phyloP scores from a whole-genome alignment of 2,113 vertebrate species.

The Colossoma macropomum region DNA sequence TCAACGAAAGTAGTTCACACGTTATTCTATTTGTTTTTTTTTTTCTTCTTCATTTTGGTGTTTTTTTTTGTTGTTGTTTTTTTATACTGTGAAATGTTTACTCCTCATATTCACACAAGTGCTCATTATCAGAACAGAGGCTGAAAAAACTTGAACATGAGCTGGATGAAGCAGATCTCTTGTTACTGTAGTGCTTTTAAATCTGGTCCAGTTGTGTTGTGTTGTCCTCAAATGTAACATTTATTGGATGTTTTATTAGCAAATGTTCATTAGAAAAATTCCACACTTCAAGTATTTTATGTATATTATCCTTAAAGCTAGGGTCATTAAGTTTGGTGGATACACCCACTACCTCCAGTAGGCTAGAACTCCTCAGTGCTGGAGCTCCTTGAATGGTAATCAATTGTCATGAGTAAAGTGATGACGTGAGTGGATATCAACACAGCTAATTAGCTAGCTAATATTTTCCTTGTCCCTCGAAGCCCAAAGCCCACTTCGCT shows the following conservation, averaged over 20 bases:
- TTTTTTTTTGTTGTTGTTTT: background rate
- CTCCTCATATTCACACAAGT: background rate
- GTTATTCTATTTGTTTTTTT: background rate
- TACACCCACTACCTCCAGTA: too few species aligned
- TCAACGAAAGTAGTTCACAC: background rate
- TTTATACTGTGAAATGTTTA: background rate
- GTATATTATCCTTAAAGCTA: background rate
- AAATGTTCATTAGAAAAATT: background rate
- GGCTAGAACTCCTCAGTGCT: too few species aligned
- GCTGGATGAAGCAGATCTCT: background rate
- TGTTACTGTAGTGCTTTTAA: background rate
- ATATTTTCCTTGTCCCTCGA: too few species aligned
- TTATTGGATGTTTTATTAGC: background rate
- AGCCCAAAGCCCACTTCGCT: too few species aligned
- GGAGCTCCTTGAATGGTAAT: too few species aligned
- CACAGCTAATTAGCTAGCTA: too few species aligned
- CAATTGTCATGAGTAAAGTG: too few species aligned
- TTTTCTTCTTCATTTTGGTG: background rate
- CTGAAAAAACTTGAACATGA: slow-evolving; percentile 10
- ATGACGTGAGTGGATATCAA: too few species aligned
- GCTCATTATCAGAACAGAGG: background rate
- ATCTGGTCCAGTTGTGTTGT: background rate
- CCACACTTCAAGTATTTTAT: slow-evolving; percentile 3
- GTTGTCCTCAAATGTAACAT: background rate
- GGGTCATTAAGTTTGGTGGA: too few species aligned